Evolutionary conservation across 2,888 invertebrate species (phyloP).

Genomic region (Empis stercorea): DNA sequence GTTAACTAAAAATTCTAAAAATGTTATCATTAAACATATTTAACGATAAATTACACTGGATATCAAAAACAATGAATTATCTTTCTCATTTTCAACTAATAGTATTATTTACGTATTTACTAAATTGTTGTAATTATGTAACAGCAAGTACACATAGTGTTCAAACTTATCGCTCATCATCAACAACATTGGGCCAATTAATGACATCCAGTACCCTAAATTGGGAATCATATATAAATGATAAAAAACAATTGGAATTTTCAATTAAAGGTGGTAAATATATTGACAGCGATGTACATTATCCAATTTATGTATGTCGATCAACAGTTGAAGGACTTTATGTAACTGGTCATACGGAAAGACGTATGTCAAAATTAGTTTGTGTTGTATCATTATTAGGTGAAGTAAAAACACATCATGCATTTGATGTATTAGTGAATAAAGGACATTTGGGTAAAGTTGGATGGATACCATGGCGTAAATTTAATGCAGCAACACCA

Average conservation of each 20-base stretch:
- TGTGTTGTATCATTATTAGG: conserved; percentile 53
- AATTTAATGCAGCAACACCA: conserved; percentile 48
- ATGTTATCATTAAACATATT: too few relatives aligned
- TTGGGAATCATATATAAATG: conserved; percentile 49
- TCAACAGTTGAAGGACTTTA: conserved; percentile 57
- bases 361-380: conserved; percentile 40
- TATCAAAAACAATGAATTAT: too few relatives aligned
- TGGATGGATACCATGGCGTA: conserved; percentile 64
- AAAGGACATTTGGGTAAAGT: conserved; percentile 63
- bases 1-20: too few relatives aligned
- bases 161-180: conserved; percentile 27
- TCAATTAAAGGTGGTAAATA: conserved; percentile 53
- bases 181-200: conserved; percentile 44
- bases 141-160: conserved; percentile 24
- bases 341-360: conserved; percentile 49
- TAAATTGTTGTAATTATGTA: background rate
- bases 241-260: conserved; percentile 42
- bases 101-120: too few relatives aligned
- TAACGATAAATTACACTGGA: too few relatives aligned
- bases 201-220: conserved; percentile 68
- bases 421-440: conserved; percentile 64
- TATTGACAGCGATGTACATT: conserved; percentile 30
- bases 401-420: conserved; percentile 42
- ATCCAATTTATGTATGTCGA: conserved; percentile 59
- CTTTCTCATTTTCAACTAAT: too few relatives aligned